Evolutionary conservation across 2,888 invertebrate species (phyloP).

Genomic region (Stenchaetothrips biformis): DNA sequence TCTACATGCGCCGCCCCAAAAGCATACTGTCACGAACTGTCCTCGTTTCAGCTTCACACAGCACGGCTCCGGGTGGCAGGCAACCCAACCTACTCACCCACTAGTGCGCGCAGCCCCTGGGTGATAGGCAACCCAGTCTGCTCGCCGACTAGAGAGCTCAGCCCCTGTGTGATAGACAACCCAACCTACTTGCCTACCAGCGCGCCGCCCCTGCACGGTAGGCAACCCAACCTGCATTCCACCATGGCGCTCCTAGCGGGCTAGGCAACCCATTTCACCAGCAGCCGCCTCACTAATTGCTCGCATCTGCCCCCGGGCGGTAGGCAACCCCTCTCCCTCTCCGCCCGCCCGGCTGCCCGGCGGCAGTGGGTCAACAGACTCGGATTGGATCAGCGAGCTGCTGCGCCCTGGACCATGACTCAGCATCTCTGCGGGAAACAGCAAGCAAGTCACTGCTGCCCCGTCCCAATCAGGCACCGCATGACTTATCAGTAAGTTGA

Average conservation of each 20-base stretch:
- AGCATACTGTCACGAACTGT: too few relatives aligned
- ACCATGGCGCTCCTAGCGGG: too few relatives aligned
- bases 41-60: not conserved
- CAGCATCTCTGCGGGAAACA: too few relatives aligned
- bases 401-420: too few relatives aligned
- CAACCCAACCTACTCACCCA: not conserved
- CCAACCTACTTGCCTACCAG: not conserved
- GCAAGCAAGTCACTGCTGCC: too few relatives aligned
- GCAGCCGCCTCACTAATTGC: not conserved
- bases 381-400: too few relatives aligned
- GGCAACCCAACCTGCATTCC: not conserved
- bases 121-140: not conserved
- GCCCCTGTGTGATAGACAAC: not conserved
- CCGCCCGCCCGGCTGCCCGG: not conserved
- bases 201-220: not conserved
- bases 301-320: not conserved
- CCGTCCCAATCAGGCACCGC: too few relatives aligned
- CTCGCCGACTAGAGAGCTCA: not conserved
- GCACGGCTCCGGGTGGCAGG: not conserved
- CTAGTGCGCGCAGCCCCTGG: not conserved
- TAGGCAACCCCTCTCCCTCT: not conserved
- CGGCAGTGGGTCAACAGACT: too few relatives aligned
- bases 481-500: too few relatives aligned
- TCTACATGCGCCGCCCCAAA: not conserved
- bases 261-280: not conserved